Percentiles rank a stretch among this genome's conserved stretches.
Evolutionary conservation across 2,113 vertebrate species (phyloP).

Genomic region (Cisticola juncidis): DNA sequence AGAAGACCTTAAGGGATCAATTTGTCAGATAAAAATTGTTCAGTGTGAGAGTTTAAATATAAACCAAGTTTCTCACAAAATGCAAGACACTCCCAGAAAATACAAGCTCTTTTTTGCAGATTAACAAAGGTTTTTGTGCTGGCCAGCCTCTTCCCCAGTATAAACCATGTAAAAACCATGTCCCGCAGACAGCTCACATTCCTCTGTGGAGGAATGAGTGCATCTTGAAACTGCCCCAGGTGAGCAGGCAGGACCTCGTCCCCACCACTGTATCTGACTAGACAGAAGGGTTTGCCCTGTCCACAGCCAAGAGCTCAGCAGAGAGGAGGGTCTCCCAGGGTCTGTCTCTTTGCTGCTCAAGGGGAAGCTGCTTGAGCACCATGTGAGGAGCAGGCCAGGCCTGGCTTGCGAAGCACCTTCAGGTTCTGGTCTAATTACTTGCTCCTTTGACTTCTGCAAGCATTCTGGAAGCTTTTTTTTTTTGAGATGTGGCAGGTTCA

Average conservation of each 20-base stretch:
- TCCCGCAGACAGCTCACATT: neutral
- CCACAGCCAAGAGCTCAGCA: neutral
- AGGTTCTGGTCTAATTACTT: neutral
- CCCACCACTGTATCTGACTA: neutral
- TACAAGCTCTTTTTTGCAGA: neutral
- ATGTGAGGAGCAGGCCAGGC: neutral
- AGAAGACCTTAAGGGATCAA: neutral
- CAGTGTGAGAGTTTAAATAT: neutral
- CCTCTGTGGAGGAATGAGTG: neutral
- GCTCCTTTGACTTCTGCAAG: neutral
- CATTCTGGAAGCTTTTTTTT: neutral
- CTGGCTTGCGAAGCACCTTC: neutral
- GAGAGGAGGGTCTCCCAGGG: fast-evolving
- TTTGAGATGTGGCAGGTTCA: neutral
- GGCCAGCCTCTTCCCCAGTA: neutral
- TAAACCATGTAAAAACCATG: neutral
- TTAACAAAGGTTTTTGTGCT: neutral
- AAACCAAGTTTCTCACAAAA: neutral
- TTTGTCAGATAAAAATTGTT: neutral
- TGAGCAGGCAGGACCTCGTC: neutral
- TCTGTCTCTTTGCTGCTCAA: neutral
- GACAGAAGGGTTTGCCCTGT: neutral
- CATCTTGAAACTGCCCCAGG: neutral
- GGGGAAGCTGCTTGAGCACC: neutral
- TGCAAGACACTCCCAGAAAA: neutral